Evolutionary conservation across 2,797 vertebrate genomes (phyloP).

Genomic region (Megaceryle alcyon): DNA sequence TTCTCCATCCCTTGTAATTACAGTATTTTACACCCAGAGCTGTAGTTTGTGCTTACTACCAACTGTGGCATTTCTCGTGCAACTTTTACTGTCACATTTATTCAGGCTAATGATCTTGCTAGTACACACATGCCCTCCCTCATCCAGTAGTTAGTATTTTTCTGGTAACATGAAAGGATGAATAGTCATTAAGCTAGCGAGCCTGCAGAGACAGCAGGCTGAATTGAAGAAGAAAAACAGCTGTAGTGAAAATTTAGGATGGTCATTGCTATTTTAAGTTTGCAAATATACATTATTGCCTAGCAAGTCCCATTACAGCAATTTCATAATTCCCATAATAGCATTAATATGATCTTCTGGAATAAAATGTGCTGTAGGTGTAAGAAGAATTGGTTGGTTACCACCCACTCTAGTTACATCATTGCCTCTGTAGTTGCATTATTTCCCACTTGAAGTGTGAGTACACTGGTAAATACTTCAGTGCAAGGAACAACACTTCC

Average conservation of each 20-base stretch:
- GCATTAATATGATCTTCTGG: slow-evolving; percentile 39
- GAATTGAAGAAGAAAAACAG: slow-evolving; percentile 35
- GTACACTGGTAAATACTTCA: slow-evolving; percentile 8
- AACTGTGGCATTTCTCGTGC: slow-evolving; percentile 59
- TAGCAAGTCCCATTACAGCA: slow-evolving; percentile 40
- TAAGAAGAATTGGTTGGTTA: slow-evolving; percentile 42
- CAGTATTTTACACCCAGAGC: slow-evolving; percentile 70
- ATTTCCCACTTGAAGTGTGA: slow-evolving; percentile 34
- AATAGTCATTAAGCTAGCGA: slow-evolving; percentile 63
- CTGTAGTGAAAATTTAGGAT: slow-evolving; percentile 32
- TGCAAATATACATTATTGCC: slow-evolving; percentile 28
- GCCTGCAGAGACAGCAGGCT: slow-evolving; percentile 31
- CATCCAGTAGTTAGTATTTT: slow-evolving; percentile 67
- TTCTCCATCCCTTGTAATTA: slow-evolving; percentile 72
- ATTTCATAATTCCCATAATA: slow-evolving; percentile 58
- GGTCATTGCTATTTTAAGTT: slow-evolving; percentile 44
- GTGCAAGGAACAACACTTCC: neutral
- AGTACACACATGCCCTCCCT: slow-evolving; percentile 12
- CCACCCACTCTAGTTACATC: slow-evolving; percentile 37
- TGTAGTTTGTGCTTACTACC: slow-evolving; percentile 67
- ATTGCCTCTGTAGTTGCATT: slow-evolving; percentile 42
- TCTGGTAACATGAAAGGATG: slow-evolving; percentile 47
- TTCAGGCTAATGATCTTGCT: slow-evolving; percentile 66
- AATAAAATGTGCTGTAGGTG: slow-evolving; percentile 28
- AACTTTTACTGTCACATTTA: slow-evolving; percentile 62